Base-by-base conservation (phyloP, 2,888 invertebrate genomes). In the Aspidiotus rigidus region DNA sequence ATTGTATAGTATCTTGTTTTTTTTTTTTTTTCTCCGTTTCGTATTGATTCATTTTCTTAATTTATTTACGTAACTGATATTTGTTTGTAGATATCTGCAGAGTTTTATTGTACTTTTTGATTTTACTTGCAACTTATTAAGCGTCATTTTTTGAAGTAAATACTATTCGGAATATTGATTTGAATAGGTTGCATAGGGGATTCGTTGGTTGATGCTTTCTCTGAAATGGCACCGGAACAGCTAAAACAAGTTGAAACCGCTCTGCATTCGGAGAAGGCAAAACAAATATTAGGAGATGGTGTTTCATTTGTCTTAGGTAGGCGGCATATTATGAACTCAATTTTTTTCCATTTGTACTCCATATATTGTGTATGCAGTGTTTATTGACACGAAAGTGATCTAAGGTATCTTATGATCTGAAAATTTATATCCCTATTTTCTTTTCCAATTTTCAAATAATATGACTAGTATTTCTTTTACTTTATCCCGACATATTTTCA, bases 171-270 rank as follows among this genome's bases (percentile, higher is more conserved):
- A 40, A 57, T 67, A 67, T 67, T 67, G 53, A 67, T 67, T 67
- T 59, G 40, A 66, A 59, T 66, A 69, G 69, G 69, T 69, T 53
- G 63, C 44, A 55, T 69, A 62, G 69, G 69, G 15, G 69, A 69
- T 63, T 76, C 74, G n/a, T 73, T 79, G 17, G 77, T 78, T 1
- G 80, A 80, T 73, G 79, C 79, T 44, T 79, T 80, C 61, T 77
- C 79, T 76, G 79, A 79, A 72, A 79, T 82, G 77, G 81, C 81
- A 75, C 79, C 79, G 6, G 81, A 82, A 73, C 80, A 81, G 71
- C 74, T 82, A 71, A 79, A 81, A 70, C 77, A 78, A 71, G 74
- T 82, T 66, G 81, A 82, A 74, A 81, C 79, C 54, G 81, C 81
- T 16, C 74, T 82, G 13, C 79, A 80, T 72, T 81, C 81, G 57